Percentiles rank a stretch among this genome's conserved stretches.
Evolutionary conservation across 2,888 invertebrate genomes (phyloP).

Genomic region (Loripinus fragilis): DNA sequence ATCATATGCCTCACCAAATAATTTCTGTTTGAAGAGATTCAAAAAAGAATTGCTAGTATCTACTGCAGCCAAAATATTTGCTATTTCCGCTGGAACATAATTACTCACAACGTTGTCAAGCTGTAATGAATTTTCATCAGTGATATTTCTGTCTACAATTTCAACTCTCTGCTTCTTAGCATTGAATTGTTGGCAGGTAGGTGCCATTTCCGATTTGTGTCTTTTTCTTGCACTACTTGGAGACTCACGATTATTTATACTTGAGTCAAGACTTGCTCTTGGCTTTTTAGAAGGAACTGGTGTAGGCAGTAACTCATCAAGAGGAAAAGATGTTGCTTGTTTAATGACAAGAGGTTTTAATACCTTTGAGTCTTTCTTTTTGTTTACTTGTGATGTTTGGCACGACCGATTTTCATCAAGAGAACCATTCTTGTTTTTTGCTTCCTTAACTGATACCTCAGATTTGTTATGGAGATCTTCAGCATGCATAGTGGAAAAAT

Average conservation of each 20-base stretch:
- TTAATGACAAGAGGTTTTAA: slow-evolving; percentile 36
- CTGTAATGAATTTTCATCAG: not conserved
- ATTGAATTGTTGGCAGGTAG: not conserved
- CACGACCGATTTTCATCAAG: not conserved
- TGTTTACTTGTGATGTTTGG: not conserved
- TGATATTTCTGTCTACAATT: not conserved
- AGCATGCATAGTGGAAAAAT: too few relatives aligned
- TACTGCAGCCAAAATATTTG: not conserved
- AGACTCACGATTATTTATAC: not conserved
- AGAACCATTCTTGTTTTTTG: not conserved
- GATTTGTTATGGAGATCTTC: too few relatives aligned
- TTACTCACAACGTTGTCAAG: not conserved
- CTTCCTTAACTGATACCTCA: not conserved
- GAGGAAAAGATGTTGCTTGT: slow-evolving; percentile 44
- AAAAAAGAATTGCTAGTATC: not conserved
- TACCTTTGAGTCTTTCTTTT: slow-evolving; percentile 18
- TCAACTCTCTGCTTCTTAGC: not conserved
- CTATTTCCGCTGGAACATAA: not conserved
- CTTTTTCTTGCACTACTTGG: not conserved
- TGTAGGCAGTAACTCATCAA: slow-evolving; percentile 52
- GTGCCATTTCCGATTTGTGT: slow-evolving; percentile 10
- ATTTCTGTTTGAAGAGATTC: not conserved
- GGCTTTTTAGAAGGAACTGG: slow-evolving; percentile 4
- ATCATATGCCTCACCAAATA: not conserved
- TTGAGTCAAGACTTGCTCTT: slow-evolving; percentile 10